Conservation (phyloP, 2,113 vertebrate genomes). For the Capreolus pygargus region DNA sequence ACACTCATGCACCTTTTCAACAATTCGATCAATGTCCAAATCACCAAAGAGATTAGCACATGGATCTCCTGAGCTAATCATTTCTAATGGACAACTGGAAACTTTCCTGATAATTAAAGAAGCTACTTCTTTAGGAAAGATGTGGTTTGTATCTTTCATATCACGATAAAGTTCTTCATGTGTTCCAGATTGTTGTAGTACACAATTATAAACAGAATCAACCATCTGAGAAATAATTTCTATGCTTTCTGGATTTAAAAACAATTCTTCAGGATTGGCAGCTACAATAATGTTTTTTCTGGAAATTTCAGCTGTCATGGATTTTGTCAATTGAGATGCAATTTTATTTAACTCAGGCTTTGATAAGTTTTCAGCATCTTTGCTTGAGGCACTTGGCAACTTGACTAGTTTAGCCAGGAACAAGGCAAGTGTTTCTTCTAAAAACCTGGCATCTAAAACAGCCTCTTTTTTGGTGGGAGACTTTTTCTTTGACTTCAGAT, state of each 20-base stretch:
- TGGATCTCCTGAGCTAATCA: not conserved
- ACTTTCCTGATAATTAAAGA: slow-evolving; percentile 60
- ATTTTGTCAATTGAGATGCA: slow-evolving; percentile 42
- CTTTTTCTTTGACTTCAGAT: not conserved
- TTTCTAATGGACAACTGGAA: slow-evolving; percentile 25
- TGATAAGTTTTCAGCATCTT: slow-evolving; percentile 29
- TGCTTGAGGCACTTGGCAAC: not conserved
- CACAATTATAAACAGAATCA: slow-evolving; percentile 45
- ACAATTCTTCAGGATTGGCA: not conserved
- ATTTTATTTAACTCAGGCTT: slow-evolving; percentile 42
- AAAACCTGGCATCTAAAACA: slow-evolving; percentile 16
- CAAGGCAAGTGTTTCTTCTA: slow-evolving; percentile 47
- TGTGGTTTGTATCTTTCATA: not conserved
- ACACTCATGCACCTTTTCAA: not conserved
- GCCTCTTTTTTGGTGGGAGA: not conserved
- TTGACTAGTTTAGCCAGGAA: slow-evolving; percentile 44
- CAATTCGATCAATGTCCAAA: slow-evolving; percentile 30
- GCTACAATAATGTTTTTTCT: slow-evolving; percentile 53
- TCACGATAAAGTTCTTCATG: slow-evolving; percentile 29
- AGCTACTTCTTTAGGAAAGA: slow-evolving; percentile 48
- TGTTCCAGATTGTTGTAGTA: slow-evolving; percentile 49
- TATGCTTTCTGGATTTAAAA: not conserved
- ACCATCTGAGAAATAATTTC: slow-evolving; percentile 42
- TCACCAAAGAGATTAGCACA: not conserved
- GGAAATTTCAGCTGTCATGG: slow-evolving; percentile 36